phyloP scores from a whole-genome alignment of 2,888 invertebrate genomes.

The Aleiodes testaceus region DNA sequence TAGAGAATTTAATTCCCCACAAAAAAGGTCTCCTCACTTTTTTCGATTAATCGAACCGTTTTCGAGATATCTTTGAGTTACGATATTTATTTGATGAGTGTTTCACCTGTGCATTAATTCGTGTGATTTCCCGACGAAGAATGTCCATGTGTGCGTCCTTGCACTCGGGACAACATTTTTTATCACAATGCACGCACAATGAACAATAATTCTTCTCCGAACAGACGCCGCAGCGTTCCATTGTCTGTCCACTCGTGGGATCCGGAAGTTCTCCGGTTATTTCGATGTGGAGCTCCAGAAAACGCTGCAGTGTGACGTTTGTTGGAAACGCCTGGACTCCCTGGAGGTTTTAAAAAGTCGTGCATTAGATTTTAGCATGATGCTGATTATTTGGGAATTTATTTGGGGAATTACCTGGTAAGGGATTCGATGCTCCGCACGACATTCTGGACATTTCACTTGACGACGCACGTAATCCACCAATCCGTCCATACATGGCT shows the following conservation, averaged over 20 bases:
- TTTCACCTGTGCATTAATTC: constrained; percentile 92
- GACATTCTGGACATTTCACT: constrained; percentile 98
- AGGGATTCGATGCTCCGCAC: constrained; percentile 96
- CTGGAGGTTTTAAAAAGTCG: constrained; percentile 58
- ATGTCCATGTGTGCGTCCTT: constrained; percentile 98
- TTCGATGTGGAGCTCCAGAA: constrained; percentile 94
- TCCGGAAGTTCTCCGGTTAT: constrained; percentile 93
- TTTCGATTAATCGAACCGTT: no score
- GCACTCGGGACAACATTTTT: constrained; percentile 97
- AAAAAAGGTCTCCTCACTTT: no score
- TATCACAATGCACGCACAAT: constrained; percentile 96
- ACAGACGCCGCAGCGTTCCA: constrained; percentile 95
- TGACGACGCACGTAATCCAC: constrained; percentile 96
- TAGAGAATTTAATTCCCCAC: no score
- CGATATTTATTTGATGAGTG: no score
- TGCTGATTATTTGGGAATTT: not conserved
- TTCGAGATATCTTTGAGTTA: no score
- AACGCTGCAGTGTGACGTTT: constrained; percentile 95
- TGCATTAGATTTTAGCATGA: no score
- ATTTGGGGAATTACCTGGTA: constrained; percentile 81
- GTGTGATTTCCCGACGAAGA: constrained; percentile 89
- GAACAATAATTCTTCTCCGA: constrained; percentile 93
- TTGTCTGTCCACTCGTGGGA: constrained; percentile 91
- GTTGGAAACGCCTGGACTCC: constrained; percentile 90
- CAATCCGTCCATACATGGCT: constrained; percentile 97